Base-by-base conservation (phyloP, 2,888 invertebrate species). In the Nyleta sp. region DNA sequence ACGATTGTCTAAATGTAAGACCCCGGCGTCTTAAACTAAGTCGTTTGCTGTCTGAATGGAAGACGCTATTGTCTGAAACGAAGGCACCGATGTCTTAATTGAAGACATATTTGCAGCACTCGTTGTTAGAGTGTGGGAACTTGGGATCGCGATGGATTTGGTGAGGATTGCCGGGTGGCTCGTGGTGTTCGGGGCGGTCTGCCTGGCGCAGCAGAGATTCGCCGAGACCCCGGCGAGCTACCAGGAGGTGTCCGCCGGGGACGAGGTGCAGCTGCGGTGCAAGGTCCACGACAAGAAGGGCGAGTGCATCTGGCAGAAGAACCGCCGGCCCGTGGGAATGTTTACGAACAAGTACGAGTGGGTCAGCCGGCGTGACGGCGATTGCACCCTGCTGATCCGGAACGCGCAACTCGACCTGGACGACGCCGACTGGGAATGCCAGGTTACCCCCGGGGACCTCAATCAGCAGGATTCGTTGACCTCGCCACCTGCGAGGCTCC, bases 401-500 rank as follows among this genome's bases (percentile, higher is more conserved):
- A 94, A 95, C 44, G 96, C 96, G 18, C 95, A 95, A 33, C 91
- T 97, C 62, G 96, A 96, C 88, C 95, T 96, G 78, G 97, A 97
- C 87, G 97, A 97, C 86, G 97, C 97, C 0, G 94, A 95, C 82
- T 97, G 97, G 97, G 96, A 97, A 91, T 97, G 97, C 89, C 97
- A 97, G 91, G 96, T 97, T 82, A 97, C 97, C 8, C 96, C 97
- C 33, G 96, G 96, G 86, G 96, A 96, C 91, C 95, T 95, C 86
- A 87, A 86, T 7, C 79, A 85, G 7, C 90, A 90, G 78, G 97
- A 97, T 91, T 96, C 96, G 11, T 92, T 97, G 78, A 96, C 96
- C 22, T 97, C 97, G 87, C 93, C 94, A 53, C 96, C 96, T 3
- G 95, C 95, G 17, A 94, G 95, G 46, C 91, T 97, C 60, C 95